phyloP scores from a whole-genome alignment of 2,113 vertebrate genomes.

The Nettapus auritus region DNA sequence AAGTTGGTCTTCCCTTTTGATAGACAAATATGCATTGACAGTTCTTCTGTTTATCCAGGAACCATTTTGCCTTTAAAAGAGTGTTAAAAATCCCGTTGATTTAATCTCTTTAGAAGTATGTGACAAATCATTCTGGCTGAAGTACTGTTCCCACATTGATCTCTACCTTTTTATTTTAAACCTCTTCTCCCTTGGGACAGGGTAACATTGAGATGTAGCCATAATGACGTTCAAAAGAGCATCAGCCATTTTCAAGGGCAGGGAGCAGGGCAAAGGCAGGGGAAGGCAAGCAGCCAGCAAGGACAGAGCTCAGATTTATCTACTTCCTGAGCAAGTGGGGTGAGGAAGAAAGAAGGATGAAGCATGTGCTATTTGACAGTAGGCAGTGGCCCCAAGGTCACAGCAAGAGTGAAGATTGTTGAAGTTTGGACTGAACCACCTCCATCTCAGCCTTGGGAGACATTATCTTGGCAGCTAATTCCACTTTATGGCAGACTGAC shows the following conservation, averaged over 20 bases:
- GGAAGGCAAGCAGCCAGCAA: background rate
- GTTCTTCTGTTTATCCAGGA: background rate
- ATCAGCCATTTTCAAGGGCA: background rate
- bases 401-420: background rate
- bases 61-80: background rate
- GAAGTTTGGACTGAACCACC: background rate
- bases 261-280: background rate
- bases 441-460: background rate
- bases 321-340: background rate
- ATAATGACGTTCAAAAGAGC: background rate
- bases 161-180: background rate
- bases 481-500: background rate
- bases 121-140: background rate
- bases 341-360: background rate
- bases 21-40: background rate
- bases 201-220: background rate
- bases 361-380: background rate
- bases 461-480: background rate
- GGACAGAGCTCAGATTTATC: background rate
- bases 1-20: background rate
- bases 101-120: background rate
- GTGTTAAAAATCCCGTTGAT: background rate
- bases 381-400: background rate
- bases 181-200: background rate
- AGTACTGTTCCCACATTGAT: background rate